Evolutionary conservation across 2,797 vertebrate genomes (phyloP).

Genomic region (Austrolebias charrua): DNA sequence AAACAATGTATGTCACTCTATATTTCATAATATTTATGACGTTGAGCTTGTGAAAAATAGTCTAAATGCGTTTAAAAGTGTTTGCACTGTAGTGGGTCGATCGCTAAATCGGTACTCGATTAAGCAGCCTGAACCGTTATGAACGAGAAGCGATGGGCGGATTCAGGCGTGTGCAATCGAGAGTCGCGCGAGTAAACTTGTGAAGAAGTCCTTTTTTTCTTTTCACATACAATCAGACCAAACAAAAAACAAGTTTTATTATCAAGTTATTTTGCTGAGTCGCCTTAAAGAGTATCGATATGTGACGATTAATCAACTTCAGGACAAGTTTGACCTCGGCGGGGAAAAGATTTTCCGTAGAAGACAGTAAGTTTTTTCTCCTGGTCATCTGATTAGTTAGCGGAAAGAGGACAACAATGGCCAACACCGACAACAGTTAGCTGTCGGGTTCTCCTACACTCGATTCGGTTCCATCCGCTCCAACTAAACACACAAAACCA

Average conservation of each 20-base stretch:
- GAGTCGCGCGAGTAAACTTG: conserved; percentile 56
- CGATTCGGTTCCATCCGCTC: background rate
- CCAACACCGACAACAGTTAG: conserved; percentile 19
- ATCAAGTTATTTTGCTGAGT: background rate
- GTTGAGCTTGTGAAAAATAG: background rate
- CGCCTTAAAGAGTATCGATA: background rate
- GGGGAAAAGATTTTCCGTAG: conserved; percentile 30
- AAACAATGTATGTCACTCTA: background rate
- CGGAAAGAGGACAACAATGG: conserved; percentile 70
- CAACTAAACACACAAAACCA: background rate
- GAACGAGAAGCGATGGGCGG: conserved; percentile 46
- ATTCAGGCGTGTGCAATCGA: conserved; percentile 70
- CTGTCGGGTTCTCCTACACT: background rate
- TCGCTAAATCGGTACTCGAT: conserved; percentile 53
- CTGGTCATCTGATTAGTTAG: conserved; percentile 65
- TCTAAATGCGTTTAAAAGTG: background rate
- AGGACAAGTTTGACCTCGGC: conserved; percentile 24
- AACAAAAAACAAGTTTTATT: background rate
- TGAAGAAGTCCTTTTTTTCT: background rate
- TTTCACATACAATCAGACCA: background rate
- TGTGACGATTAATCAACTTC: conserved; percentile 39
- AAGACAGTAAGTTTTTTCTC: conserved; percentile 71
- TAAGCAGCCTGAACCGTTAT: conserved; percentile 17
- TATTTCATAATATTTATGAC: too few relatives aligned
- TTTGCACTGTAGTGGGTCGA: background rate